These are phyloP conservation scores for Trisateles emortualis DNA, from an alignment of 2,888 invertebrate genomes.

Conservation along the genomic window DNA sequence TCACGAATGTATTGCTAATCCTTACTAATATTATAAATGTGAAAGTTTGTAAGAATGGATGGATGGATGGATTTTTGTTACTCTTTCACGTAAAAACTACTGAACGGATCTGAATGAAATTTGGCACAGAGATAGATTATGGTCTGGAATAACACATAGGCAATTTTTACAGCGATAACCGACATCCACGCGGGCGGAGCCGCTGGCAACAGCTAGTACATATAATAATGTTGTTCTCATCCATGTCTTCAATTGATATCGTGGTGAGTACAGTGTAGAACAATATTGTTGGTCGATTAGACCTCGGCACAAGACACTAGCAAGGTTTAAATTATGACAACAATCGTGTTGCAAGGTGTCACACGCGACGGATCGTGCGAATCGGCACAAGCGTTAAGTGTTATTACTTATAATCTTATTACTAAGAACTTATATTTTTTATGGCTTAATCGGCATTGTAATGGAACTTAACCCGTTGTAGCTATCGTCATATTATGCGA, in stretches of 20 bases:
- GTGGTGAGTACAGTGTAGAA: background rate
- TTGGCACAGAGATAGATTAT: too few species aligned
- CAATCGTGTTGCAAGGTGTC: constrained; percentile 34
- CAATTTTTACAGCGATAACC: too few species aligned
- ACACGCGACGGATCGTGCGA: constrained; percentile 52
- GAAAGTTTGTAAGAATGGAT: too few species aligned
- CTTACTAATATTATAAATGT: background rate
- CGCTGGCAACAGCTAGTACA: too few species aligned
- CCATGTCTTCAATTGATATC: background rate
- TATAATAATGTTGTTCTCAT: background rate
- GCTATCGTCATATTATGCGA: too few species aligned
- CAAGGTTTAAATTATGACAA: constrained; percentile 39
- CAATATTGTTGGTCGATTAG: constrained; percentile 15
- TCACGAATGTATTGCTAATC: constrained; percentile 3
- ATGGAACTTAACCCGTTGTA: too few species aligned
- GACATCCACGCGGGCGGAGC: too few species aligned
- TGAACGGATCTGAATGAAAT: too few species aligned
- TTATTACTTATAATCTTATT: constrained; percentile 38
- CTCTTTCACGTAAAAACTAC: too few species aligned
- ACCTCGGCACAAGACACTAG: constrained; percentile 14
- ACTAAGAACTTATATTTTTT: background rate
- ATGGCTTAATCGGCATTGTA: background rate
- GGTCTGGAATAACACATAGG: too few species aligned
- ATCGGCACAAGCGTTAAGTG: constrained; percentile 45
- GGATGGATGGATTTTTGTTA: too few species aligned